These are phyloP conservation scores for Myocastor coypus DNA, from an alignment of 2,113 vertebrate species.

Conservation along the genomic window DNA sequence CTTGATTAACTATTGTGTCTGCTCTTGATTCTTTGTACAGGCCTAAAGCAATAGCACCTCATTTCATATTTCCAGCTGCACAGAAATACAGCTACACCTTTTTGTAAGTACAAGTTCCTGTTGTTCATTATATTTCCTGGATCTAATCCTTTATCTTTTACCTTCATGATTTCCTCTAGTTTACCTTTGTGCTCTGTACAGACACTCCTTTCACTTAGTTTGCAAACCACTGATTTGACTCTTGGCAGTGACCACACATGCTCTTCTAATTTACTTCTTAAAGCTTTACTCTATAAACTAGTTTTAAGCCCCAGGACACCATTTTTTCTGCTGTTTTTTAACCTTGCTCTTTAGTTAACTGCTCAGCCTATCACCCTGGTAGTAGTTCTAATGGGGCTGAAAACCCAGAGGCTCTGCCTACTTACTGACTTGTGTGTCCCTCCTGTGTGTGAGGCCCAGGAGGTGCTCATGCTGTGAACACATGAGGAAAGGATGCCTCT, in stretches of 20 bases:
- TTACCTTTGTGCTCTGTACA: neutral
- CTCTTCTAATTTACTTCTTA: constrained; percentile 18
- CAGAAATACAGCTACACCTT: neutral
- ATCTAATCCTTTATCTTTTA: neutral
- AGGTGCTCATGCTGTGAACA: neutral
- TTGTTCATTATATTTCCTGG: neutral
- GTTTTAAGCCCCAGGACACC: neutral
- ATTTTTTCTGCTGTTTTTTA: neutral
- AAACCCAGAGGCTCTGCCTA: neutral
- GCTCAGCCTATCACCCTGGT: neutral
- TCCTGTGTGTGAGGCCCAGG: neutral
- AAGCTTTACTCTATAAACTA: neutral
- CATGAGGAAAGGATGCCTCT: neutral
- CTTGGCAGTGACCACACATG: neutral
- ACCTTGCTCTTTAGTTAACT: neutral
- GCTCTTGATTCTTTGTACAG: neutral
- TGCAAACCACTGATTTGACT: neutral
- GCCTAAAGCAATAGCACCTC: neutral
- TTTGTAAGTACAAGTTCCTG: neutral
- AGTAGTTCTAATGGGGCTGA: neutral
- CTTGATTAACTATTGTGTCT: neutral
- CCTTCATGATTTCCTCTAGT: neutral
- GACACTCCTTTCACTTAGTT: neutral
- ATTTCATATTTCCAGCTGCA: neutral
- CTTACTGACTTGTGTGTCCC: neutral